Evolutionary conservation across 2,888 invertebrate genomes (phyloP).

Genomic region (Molanna angustata): DNA sequence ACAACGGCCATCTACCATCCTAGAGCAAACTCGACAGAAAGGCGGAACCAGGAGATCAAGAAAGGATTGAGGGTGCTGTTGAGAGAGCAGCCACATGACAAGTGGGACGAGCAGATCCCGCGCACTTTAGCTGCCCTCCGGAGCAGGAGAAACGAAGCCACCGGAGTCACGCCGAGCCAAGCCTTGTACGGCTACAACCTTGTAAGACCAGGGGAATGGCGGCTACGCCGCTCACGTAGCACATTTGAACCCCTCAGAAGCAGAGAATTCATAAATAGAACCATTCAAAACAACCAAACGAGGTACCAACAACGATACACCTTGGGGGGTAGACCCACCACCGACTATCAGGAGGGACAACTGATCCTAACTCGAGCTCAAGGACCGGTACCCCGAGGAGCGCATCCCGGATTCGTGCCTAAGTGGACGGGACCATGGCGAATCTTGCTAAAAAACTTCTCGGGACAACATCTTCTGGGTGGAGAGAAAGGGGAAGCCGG

Average conservation of each 20-base stretch:
- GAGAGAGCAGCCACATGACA: background rate
- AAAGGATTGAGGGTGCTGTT: background rate
- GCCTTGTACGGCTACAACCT: background rate
- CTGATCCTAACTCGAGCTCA: too few species aligned
- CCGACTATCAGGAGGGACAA: too few species aligned
- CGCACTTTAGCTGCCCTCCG: background rate
- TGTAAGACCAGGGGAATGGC: background rate
- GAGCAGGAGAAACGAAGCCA: background rate
- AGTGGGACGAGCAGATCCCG: background rate
- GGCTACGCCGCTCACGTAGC: background rate
- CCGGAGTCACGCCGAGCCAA: background rate
- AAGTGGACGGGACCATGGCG: too few species aligned
- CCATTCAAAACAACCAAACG: too few species aligned
- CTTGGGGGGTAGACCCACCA: too few species aligned
- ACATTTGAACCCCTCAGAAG: background rate
- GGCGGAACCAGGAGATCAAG: background rate
- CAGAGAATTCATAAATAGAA: too few species aligned
- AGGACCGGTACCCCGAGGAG: too few species aligned
- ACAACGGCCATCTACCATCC: background rate
- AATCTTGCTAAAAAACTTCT: too few species aligned
- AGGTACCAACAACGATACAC: too few species aligned
- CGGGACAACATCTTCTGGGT: too few species aligned
- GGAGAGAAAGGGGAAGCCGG: too few species aligned
- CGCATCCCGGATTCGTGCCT: too few species aligned
- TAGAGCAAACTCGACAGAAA: background rate